Evolutionary conservation across 2,888 invertebrate genomes (phyloP), one percentile per base, ranked within the genome.

Genomic region (Drosophila subsilvestris): DNA sequence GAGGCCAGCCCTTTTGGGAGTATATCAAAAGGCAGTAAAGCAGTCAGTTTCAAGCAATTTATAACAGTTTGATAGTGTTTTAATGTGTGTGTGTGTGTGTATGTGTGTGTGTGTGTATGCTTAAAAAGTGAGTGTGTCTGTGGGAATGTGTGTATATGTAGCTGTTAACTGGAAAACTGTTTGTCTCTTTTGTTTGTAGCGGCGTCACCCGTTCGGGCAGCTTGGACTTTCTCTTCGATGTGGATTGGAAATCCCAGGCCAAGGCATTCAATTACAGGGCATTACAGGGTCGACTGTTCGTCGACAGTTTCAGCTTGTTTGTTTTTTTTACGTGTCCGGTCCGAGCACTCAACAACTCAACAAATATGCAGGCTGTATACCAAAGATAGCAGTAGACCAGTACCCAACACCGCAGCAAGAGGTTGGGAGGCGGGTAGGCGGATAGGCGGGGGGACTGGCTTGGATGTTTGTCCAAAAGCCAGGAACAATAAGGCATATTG

Each of bases 401-500:
- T 48, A 37, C 51, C 47, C 32, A 44, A 18, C 44, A 60, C 48
- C 68, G 29, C 57, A 37, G 37, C 45, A 20, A 50, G 44, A 14
- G 29, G 14, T 14, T 18, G 61, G 49, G 14, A 20, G 10, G 25
- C 10, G 29, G 20, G n/a, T n/a, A n/a, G n/a, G n/a, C n/a, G n/a
- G n/a, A n/a, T n/a, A n/a, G n/a, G n/a, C n/a, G n/a, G n/a, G n/a
- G n/a, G 37, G 14, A 14, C 32, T n/a, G 53, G 27, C 10, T 50
- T 17, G 50, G 29, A 18, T 63, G 14, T 59, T 59, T 65, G 43
- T 60, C 62, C 58, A 69, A 56, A 63, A 67, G 61, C 63, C 66
- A 63, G 73, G 75, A 82, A 82, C 81, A 86, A 86, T 86, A 81
- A 79, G 68, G 76, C 74, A 78, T 78, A 86, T 83, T 83, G 80